Conservation (phyloP, 2,797 vertebrate genomes). For the Darevskia mixta region DNA sequence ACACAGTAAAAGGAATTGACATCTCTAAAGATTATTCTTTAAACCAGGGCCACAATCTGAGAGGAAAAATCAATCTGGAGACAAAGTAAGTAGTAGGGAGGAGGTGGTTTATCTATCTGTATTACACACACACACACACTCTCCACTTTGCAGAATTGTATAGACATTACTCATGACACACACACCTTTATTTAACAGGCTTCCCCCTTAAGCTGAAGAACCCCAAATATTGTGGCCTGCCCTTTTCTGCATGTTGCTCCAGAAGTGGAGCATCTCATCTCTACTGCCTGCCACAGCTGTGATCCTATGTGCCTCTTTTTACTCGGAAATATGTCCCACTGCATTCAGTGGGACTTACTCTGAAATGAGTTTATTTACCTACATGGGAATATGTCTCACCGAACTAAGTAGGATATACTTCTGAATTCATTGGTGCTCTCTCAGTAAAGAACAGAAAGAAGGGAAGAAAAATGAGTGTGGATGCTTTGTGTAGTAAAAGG, state of each 20-base stretch:
- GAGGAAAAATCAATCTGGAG: background rate
- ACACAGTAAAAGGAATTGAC: background rate
- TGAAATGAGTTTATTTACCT: background rate
- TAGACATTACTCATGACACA: background rate
- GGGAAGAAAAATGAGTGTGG: background rate
- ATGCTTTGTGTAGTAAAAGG: too few species aligned
- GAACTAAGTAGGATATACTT: background rate
- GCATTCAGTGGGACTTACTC: too few species aligned
- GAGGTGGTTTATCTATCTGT: background rate
- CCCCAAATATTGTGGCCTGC: background rate
- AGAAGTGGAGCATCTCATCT: background rate
- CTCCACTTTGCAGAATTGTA: too few species aligned
- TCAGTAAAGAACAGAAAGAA: background rate
- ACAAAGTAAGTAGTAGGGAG: background rate
- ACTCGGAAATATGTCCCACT: background rate
- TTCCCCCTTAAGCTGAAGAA: background rate
- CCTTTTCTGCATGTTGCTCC: background rate
- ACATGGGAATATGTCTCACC: background rate
- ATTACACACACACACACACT: too few species aligned
- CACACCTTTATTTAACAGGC: background rate
- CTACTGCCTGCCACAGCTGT: background rate
- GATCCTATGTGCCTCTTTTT: background rate
- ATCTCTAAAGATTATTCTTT: background rate
- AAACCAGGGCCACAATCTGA: background rate
- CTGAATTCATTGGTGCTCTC: background rate